Percentiles rank a stretch among this genome's conserved stretches.
Conservation (phyloP, 1,140 invertebrate genomes). For the Saccostrea echinata region DNA sequence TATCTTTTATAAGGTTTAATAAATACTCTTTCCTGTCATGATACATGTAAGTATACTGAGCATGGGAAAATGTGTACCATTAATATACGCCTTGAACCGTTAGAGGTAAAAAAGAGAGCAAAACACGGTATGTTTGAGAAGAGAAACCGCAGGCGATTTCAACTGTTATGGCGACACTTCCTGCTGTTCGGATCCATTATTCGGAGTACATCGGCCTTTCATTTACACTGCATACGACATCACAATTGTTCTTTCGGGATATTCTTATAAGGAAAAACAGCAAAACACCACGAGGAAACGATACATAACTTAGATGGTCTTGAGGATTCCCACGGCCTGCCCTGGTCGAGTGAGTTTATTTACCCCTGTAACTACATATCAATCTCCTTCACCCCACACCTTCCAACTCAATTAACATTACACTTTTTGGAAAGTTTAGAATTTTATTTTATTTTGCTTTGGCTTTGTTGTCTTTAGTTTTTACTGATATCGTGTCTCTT, state of each 20-base stretch:
- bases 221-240: slow-evolving; percentile 34
- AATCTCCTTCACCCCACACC: slow-evolving; percentile 14
- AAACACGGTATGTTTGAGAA: background rate
- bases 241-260: slow-evolving; percentile 14
- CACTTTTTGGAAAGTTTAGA: background rate
- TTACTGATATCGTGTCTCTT: background rate
- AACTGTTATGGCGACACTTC: slow-evolving; percentile 10
- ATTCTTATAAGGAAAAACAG: background rate
- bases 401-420: slow-evolving; percentile 20
- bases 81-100: background rate
- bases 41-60: background rate
- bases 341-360: slow-evolving; percentile 27
- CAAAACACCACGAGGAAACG: background rate
- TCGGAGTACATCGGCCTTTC: slow-evolving; percentile 37
- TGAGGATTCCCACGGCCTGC: background rate
- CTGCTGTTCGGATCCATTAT: slow-evolving; percentile 27
- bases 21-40: background rate
- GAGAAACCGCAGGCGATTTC: background rate
- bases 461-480: background rate
- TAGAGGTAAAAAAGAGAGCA: background rate
- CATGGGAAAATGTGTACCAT: background rate
- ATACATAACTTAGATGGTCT: background rate
- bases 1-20: background rate
- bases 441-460: background rate
- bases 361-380: slow-evolving; percentile 11